Percentiles rank a stretch among this genome's conserved stretches.
Conservation (phyloP, 2,113 vertebrate genomes). For the Saccopteryx bilineata region DNA sequence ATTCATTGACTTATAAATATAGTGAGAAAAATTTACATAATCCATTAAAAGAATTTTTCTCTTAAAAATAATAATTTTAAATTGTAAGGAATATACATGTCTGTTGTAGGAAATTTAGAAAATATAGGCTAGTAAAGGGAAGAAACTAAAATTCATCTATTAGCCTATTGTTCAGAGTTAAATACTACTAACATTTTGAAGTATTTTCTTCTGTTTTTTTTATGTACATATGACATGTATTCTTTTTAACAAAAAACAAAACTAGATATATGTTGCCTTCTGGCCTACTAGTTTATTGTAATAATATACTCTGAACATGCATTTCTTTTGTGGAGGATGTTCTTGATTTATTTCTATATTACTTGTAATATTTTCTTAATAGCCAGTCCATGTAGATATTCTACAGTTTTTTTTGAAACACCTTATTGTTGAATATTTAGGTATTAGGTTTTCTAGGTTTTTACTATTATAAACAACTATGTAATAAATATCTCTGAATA, state of each 20-base stretch:
- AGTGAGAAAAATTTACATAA: neutral
- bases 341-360: neutral
- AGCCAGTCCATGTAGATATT: neutral
- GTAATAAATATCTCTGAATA: neutral
- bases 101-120: constrained; percentile 7
- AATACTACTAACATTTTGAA: constrained; percentile 6
- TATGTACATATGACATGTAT: neutral
- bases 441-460: neutral
- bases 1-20: constrained; percentile 37
- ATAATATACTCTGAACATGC: neutral
- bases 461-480: neutral
- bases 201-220: constrained; percentile 6
- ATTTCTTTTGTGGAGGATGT: neutral
- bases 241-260: constrained; percentile 7
- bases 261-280: neutral
- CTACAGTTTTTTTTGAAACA: neutral
- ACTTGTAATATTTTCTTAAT: neutral
- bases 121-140: neutral
- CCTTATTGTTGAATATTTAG: neutral
- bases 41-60: constrained; percentile 27
- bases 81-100: neutral
- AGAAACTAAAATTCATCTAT: constrained; percentile 45
- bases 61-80: constrained; percentile 33
- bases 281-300: neutral
- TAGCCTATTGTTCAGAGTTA: neutral